Evolutionary conservation across 2,888 invertebrate genomes (phyloP).

Genomic region (Orgyia antiqua): DNA sequence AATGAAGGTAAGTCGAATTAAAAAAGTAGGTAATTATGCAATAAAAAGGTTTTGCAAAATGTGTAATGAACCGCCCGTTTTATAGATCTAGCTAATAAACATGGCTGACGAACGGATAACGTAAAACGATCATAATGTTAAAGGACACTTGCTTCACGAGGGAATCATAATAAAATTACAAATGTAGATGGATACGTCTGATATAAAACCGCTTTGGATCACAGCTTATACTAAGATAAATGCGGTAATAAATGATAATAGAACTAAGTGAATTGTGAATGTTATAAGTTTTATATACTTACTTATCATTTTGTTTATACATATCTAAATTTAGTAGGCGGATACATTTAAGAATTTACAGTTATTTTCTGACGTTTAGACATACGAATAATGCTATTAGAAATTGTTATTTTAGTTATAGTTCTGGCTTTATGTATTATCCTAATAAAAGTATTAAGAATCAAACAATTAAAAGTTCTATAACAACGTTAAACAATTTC

Average conservation of each 20-base stretch:
- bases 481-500: too few relatives aligned
- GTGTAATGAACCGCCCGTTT: slow-evolving; percentile 66
- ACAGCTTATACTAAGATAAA: slow-evolving; percentile 38
- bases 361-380: too few relatives aligned
- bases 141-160: slow-evolving; percentile 63
- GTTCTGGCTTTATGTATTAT: too few relatives aligned
- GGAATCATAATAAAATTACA: slow-evolving; percentile 56
- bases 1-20: slow-evolving; percentile 37
- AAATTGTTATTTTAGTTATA: too few relatives aligned
- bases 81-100: slow-evolving; percentile 63
- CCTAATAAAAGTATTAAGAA: too few relatives aligned
- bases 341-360: too few relatives aligned
- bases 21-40: slow-evolving; percentile 58
- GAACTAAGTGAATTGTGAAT: slow-evolving; percentile 35
- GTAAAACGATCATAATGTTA: slow-evolving; percentile 46
- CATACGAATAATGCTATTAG: too few relatives aligned
- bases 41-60: slow-evolving; percentile 50
- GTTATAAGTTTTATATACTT: too few relatives aligned
- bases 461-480: too few relatives aligned
- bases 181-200: slow-evolving; percentile 50
- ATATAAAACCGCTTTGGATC: slow-evolving; percentile 34
- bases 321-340: too few relatives aligned
- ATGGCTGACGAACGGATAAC: slow-evolving; percentile 42
- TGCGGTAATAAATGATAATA: slow-evolving; percentile 35
- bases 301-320: too few relatives aligned